phyloP scores from a whole-genome alignment of 2,113 vertebrate genomes.

The Marmota flaviventris region DNA sequence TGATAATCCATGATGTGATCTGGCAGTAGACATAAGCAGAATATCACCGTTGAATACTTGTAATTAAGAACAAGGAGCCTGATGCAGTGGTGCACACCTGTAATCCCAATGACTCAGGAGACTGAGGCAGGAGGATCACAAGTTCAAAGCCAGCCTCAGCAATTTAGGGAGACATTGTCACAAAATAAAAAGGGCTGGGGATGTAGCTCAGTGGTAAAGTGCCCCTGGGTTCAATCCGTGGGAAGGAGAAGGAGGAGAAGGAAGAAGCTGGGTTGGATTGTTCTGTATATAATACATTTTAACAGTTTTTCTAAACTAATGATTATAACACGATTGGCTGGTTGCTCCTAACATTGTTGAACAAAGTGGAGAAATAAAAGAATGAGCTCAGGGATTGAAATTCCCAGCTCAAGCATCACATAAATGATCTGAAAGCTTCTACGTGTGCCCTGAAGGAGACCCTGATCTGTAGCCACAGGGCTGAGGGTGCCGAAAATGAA shows the following conservation, averaged over 20 bases:
- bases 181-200: neutral
- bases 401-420: neutral
- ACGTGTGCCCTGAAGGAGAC: neutral
- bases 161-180: neutral
- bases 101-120: neutral
- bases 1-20: neutral
- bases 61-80: neutral
- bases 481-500: neutral
- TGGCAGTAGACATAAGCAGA: neutral
- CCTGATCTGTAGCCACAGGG: neutral
- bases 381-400: neutral
- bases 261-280: neutral
- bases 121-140: neutral
- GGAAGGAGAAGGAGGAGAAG: neutral
- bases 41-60: neutral
- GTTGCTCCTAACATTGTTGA: neutral
- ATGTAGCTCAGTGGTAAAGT: neutral
- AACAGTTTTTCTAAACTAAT: slow-evolving; percentile 2
- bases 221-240: neutral
- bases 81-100: neutral
- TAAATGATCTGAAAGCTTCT: neutral
- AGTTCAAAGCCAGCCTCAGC: neutral
- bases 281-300: neutral
- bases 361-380: neutral
- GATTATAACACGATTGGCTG: neutral